These are phyloP conservation scores for Macrostomum lignano DNA, from an alignment of 1,140 invertebrate species.

Conservation along the genomic window DNA sequence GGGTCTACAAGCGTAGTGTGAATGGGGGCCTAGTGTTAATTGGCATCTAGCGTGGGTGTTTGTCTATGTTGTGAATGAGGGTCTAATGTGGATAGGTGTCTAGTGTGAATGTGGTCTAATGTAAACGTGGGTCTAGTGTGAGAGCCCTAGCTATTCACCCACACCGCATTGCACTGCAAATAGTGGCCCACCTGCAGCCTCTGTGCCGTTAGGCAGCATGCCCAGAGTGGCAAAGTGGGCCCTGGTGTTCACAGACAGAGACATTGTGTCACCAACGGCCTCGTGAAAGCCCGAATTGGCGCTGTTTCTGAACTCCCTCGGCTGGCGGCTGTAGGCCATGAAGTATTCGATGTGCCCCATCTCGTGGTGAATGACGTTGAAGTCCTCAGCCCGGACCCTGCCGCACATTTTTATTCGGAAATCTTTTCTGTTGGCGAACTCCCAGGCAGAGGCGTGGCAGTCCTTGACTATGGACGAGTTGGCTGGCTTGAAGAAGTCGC, in stretches of 20 bases:
- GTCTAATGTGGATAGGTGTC: too few species aligned
- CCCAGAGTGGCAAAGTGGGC: conserved; percentile 50
- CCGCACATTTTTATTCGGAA: conserved; percentile 30
- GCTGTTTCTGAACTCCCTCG: conserved; percentile 38
- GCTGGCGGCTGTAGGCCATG: conserved; percentile 39
- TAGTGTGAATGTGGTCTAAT: too few species aligned
- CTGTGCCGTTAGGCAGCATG: conserved; percentile 39
- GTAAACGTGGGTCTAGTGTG: too few species aligned
- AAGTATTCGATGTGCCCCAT: conserved; percentile 50
- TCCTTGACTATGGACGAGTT: too few species aligned
- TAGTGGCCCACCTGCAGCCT: conserved; percentile 29
- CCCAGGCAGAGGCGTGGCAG: conserved; percentile 80
- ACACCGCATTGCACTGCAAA: too few species aligned
- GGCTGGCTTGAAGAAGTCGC: conserved; percentile 31
- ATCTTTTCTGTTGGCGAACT: conserved; percentile 57
- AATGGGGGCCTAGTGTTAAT: too few species aligned
- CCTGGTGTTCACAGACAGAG: conserved; percentile 49
- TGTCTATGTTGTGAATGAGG: too few species aligned
- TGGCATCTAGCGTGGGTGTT: too few species aligned
- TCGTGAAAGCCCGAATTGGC: conserved; percentile 57
- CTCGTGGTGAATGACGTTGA: conserved; percentile 44
- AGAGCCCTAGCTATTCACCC: too few species aligned
- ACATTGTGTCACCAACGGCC: conserved; percentile 61
- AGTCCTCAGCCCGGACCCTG: conserved; percentile 31
- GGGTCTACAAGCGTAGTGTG: too few species aligned